A percentile compares a stretch with the other conserved stretches of the same genome.
These are phyloP conservation scores for Stramonita haemastoma DNA, from an alignment of 2,888 invertebrate species.

Conservation along the genomic window DNA sequence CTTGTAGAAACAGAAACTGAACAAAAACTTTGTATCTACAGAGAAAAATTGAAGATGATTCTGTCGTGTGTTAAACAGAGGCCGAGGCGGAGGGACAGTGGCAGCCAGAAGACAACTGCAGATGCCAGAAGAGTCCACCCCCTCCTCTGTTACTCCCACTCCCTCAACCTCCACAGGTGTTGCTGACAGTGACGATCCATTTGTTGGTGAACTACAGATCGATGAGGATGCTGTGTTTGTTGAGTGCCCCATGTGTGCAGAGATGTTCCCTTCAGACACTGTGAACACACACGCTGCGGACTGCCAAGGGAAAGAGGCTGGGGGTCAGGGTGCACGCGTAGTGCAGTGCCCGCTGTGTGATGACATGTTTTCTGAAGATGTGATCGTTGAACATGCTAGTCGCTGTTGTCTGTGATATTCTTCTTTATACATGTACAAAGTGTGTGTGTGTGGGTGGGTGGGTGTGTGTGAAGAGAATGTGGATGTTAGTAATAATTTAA, in stretches of 20 bases:
- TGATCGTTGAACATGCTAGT: slow-evolving; percentile 44
- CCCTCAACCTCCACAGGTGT: not conserved
- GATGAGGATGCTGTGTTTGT: slow-evolving; percentile 21
- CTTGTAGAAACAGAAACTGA: too few species aligned
- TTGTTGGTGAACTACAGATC: not conserved
- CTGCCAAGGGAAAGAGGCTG: not conserved
- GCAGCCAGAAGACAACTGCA: not conserved
- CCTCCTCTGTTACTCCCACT: not conserved
- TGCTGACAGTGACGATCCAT: not conserved
- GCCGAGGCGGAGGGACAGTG: not conserved
- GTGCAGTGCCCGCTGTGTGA: slow-evolving; percentile 47
- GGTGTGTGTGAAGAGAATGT: too few species aligned
- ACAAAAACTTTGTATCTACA: not conserved
- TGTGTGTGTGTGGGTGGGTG: too few species aligned
- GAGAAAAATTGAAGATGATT: not conserved
- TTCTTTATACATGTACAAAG: not conserved
- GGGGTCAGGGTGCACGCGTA: not conserved
- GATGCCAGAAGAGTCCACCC: not conserved
- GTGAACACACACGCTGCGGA: slow-evolving; percentile 1
- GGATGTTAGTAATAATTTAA: too few species aligned
- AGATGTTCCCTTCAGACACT: slow-evolving; percentile 18
- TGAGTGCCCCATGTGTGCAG: slow-evolving; percentile 28
- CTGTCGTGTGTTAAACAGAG: not conserved
- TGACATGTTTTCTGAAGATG: slow-evolving; percentile 44
- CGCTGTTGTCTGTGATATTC: slow-evolving; percentile 36